Evolutionary conservation across 2,888 invertebrate species (phyloP), one percentile per base, ranked within the genome.

Genomic region (Stenotaenia linearis): DNA sequence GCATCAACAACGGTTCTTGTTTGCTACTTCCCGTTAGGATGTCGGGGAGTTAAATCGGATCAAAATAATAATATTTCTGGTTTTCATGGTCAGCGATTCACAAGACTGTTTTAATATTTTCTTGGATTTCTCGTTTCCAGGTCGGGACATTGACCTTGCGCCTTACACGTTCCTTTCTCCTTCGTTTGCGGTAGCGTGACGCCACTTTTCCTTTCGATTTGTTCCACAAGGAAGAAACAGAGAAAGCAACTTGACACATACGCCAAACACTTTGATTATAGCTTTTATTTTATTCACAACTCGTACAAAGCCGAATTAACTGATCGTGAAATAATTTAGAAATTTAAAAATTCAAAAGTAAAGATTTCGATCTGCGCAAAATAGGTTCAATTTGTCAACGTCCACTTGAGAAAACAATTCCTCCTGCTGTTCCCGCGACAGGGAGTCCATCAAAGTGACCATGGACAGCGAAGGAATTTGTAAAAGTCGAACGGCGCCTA

Each of bases 61-160:
- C 18, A 23, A 61, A 18, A 61, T 23, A 12, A 7, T 6, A 56
- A 56, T 40, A 40, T 4, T 21, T 23, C 56, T 21, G 21, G 5
- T 61, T 61, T 61, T 23, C 61, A 61, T 12, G 61, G 61, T 25
- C 61, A 61, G 3, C 23, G 5, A 15, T 25, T 61, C 25, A 45
- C 32, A 32, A 4, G 32, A 45, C 6, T 45, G 45, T 45, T 45
- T n/a, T n/a, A n/a, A n/a, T 45, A n/a, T 45, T 45, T 45, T 45
- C 45, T 12, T 45, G 3, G 12, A 45, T 7, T 45, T 15, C 18
- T 45, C 45, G 21, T 56, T 56, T 56, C 56, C 56, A 56, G 56
- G 61, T 61, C 61, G 61, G 61, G 61, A 28, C 61, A 61, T 61
- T 61, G 61, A 61, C 61, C 61, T 61, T 61, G 61, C 10, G 4